Evolutionary conservation across 53 echinoderm and acorn worm genomes (phyloP).

Genomic region (Temnopleurus reevesii): DNA sequence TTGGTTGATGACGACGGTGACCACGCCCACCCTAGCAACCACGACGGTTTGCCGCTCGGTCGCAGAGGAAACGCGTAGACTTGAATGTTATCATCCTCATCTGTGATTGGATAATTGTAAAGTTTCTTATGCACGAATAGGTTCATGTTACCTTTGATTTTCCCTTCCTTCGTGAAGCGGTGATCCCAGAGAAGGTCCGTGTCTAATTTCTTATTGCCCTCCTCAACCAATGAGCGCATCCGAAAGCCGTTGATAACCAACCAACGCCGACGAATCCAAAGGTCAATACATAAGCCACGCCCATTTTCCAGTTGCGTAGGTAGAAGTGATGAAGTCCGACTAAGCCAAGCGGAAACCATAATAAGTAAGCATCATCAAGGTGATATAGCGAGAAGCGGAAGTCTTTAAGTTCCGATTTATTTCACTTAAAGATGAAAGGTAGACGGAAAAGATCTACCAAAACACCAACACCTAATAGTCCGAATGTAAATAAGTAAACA

Average conservation of each 20-base stretch:
- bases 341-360: constrained; percentile 70
- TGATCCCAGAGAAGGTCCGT: constrained; percentile 18
- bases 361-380: constrained; percentile 71
- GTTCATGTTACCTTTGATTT: constrained; percentile 1
- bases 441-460: constrained; percentile 70
- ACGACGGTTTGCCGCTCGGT: constrained; percentile 34
- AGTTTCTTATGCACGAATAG: neutral
- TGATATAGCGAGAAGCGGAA: constrained; percentile 2
- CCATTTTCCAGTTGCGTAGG: constrained; percentile 67
- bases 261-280: constrained; percentile 74
- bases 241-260: constrained; percentile 71
- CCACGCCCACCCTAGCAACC: constrained; percentile 57
- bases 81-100: constrained; percentile 46
- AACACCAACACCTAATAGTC: constrained; percentile 57
- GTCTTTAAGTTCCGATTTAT: constrained; percentile 58
- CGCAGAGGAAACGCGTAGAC: constrained; percentile 45
- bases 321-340: constrained; percentile 81
- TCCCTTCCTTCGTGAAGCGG: neutral
- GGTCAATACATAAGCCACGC: constrained; percentile 66
- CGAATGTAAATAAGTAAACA: constrained; percentile 65
- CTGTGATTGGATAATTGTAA: constrained; percentile 17
- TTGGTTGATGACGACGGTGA: neutral
- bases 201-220: constrained; percentile 14
- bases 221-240: constrained; percentile 69
- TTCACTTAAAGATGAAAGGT: constrained; percentile 61